Percentiles rank a stretch among this genome's conserved stretches.
Conservation (phyloP, 1,140 invertebrate species). For the Bilobella aurantiaca region DNA sequence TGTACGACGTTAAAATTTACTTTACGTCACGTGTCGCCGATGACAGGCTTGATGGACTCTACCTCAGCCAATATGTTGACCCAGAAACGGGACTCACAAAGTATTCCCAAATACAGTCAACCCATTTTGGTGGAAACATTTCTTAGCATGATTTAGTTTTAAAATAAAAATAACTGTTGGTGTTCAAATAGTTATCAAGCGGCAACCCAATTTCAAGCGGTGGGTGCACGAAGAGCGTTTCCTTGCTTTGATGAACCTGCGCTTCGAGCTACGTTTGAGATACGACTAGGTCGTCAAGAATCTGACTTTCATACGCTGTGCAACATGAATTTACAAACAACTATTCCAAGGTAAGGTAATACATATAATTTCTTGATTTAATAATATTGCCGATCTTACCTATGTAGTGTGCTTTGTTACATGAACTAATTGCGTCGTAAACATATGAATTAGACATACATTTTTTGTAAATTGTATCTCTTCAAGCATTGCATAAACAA, state of each 20-base stretch:
- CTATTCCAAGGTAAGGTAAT: not conserved
- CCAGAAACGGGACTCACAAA: too few species aligned
- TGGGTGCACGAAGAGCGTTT: constrained; percentile 61
- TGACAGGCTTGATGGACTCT: not conserved
- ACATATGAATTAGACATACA: too few species aligned
- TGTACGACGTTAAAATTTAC: too few species aligned
- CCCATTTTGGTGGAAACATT: not conserved
- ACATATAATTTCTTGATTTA: not conserved
- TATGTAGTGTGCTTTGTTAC: not conserved
- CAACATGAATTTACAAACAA: constrained; percentile 39
- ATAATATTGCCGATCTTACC: not conserved
- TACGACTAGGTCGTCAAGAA: constrained; percentile 46
- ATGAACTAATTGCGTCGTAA: too few species aligned
- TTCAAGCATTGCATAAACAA: too few species aligned
- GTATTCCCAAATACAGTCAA: too few species aligned
- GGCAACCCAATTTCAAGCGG: not conserved
- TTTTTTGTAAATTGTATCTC: not conserved
- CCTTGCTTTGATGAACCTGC: constrained; percentile 86
- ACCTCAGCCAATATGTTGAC: not conserved
- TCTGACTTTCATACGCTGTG: constrained; percentile 40
- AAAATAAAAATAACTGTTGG: not conserved
- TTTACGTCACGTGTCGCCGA: not conserved
- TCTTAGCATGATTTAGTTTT: not conserved
- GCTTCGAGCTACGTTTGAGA: constrained; percentile 60
- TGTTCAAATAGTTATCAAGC: not conserved